Percentiles rank a stretch among this genome's conserved stretches.
Conservation (phyloP, 2,888 invertebrate genomes). For the Heteromyza rotundicornis region DNA sequence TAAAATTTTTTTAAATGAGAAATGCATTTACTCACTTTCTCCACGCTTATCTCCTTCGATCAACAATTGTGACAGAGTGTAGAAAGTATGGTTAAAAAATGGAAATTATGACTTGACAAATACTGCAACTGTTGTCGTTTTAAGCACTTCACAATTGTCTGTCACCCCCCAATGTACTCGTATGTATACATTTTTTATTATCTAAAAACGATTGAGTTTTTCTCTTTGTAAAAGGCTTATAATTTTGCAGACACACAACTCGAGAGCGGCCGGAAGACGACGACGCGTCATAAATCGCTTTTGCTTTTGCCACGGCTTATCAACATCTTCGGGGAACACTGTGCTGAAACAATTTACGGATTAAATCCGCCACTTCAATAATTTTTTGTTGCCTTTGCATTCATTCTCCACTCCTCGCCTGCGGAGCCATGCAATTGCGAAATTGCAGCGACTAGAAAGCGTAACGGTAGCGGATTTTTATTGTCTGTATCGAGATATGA, state of each 20-base stretch:
- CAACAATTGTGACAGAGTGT: background rate
- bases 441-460: conserved; percentile 29
- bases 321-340: conserved; percentile 36
- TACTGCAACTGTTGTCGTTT: background rate
- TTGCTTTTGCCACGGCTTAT: conserved; percentile 53
- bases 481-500: background rate
- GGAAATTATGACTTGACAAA: conserved; percentile 2
- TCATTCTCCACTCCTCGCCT: conserved; percentile 7
- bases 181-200: too few species aligned
- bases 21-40: too few species aligned
- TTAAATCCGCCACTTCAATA: conserved; percentile 29
- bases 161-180: too few species aligned
- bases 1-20: too few species aligned
- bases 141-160: background rate
- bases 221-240: background rate
- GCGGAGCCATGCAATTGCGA: conserved; percentile 34
- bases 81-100: background rate
- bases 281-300: background rate
- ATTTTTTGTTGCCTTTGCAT: background rate
- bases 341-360: conserved; percentile 52
- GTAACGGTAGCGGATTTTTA: background rate
- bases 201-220: too few species aligned
- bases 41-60: background rate
- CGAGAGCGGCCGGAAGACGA: background rate
- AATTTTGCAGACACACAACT: background rate